Percentiles rank a stretch among this genome's conserved stretches.
These are phyloP conservation scores for Mizuhopecten yessoensis DNA, from an alignment of 1,140 invertebrate genomes.

Conservation along the genomic window DNA sequence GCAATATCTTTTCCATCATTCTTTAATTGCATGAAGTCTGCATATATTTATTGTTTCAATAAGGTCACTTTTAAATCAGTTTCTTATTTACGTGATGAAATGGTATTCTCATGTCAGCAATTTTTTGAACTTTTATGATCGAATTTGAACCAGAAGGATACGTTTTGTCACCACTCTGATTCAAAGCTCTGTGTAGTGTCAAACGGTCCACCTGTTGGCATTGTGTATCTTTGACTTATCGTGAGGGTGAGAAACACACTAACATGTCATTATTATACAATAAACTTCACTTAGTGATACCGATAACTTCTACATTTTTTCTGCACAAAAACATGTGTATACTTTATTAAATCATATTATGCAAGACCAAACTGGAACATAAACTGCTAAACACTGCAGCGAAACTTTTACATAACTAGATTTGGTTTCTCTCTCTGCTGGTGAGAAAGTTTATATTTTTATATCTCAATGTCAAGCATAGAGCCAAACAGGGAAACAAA, in stretches of 20 bases:
- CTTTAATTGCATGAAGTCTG: no score
- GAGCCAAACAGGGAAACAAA: not conserved
- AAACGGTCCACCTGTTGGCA: not conserved
- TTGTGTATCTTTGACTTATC: not conserved
- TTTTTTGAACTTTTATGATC: not conserved
- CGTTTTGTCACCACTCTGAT: not conserved
- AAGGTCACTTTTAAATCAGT: no score
- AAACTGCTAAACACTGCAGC: not conserved
- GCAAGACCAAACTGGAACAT: slow-evolving; percentile 11
- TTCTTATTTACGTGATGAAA: no score
- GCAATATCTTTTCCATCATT: no score
- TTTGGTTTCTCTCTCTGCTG: slow-evolving; percentile 8
- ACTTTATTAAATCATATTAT: slow-evolving; percentile 36
- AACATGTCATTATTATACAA: slow-evolving; percentile 14
- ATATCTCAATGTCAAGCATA: not conserved
- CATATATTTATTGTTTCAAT: no score
- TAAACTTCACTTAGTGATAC: not conserved
- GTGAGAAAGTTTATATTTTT: slow-evolving; percentile 40
- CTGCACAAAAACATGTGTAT: slow-evolving; percentile 38
- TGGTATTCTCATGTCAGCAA: not conserved
- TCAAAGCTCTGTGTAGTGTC: not conserved
- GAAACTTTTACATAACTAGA: slow-evolving; percentile 20
- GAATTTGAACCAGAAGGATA: not conserved
- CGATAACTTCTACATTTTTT: not conserved
- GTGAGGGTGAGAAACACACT: not conserved